Evolutionary conservation across 2,797 vertebrate species (phyloP), one percentile per base, ranked within the genome.

Genomic region (Crocodylus rhombifer): DNA sequence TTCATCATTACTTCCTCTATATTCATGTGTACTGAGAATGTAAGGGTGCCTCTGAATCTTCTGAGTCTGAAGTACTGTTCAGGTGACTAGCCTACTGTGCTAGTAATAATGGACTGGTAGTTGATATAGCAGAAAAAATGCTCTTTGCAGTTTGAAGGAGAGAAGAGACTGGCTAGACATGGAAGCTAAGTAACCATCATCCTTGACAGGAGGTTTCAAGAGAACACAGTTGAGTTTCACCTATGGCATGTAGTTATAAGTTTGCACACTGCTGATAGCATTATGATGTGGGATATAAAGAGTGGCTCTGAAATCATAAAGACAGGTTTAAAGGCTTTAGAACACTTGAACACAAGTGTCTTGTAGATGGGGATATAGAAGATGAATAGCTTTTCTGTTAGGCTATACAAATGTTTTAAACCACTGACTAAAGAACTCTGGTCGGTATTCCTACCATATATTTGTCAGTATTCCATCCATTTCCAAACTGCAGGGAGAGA

Each of bases 341-440:
- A 51, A 51, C 42, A 51, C 42, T 51, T 51, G 42, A 51, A 51
- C 42, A 51, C 10, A 51, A 51, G 42, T 51, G 42, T 51, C 42
- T 51, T 51, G 42, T 51, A 51, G 42, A 51, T 83, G 82, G 74
- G 30, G 71, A 67, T 75, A 86, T 73, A 81, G 80, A 84, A 87
- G 0, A 2, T 78, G 7, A 86, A 93, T 17, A n/a, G 58, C 56
- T 51, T 93, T 26, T 17, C 86, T 86, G 82, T 67, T 1, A 1
- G 51, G 16, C 89, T 16, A n/a, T 88, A 96, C 69, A 69, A 33
- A 33, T 10, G 77, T 25, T 79, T 89, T 42, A 58, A 84, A 90
- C 77, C 61, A 11, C 15, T 77, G 30, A 55, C 23, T 84, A 76
- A 10, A 65, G 65, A 91, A 90, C 64, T 61, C 30, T 64, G 62